phyloP scores from a whole-genome alignment of 2,888 invertebrate genomes.

The Linnaemya vulpina region DNA sequence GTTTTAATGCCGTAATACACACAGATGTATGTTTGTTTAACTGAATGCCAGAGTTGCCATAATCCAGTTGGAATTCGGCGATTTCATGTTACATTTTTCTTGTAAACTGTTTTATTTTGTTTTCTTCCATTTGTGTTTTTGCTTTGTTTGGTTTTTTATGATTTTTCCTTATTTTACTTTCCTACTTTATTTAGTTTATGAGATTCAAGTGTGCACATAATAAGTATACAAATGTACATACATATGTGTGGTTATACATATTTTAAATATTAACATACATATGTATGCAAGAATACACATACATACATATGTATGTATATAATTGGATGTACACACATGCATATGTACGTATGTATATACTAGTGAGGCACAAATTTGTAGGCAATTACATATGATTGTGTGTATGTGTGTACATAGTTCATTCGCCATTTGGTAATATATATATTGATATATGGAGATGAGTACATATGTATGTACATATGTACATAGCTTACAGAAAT shows the following conservation, averaged over 20 bases:
- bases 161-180: conserved; percentile 37
- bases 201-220: neutral
- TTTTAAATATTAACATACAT: neutral
- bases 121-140: conserved; percentile 11
- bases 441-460: no score
- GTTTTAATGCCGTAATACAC: conserved; percentile 45
- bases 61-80: conserved; percentile 16
- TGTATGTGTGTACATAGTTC: no score
- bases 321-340: neutral
- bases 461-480: no score
- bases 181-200: conserved; percentile 21
- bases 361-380: no score
- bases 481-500: no score
- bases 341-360: neutral
- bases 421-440: no score
- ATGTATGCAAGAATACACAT: neutral
- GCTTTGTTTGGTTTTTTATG: conserved; percentile 30
- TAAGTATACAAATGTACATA: neutral
- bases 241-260: neutral
- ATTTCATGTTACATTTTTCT: conserved; percentile 56
- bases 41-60: conserved; percentile 58
- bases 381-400: no score
- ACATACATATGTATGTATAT: neutral
- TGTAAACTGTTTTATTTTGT: conserved; percentile 64
- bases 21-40: conserved; percentile 27